Evolutionary conservation across 2,888 invertebrate genomes (phyloP), one percentile per base, ranked within the genome.

Genomic region (Acrocera orbiculus): DNA sequence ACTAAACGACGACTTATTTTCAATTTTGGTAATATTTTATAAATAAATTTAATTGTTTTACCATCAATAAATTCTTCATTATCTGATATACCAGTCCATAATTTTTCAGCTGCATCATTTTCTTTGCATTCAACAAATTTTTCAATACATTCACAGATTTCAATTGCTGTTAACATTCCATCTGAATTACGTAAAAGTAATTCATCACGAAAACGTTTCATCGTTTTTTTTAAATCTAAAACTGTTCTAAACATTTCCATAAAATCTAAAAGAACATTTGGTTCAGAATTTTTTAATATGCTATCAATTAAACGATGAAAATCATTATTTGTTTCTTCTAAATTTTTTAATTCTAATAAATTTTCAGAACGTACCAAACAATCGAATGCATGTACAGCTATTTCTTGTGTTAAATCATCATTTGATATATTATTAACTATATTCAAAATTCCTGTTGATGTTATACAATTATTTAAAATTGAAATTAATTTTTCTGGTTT

Each of bases 1-100:
- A 77, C 59, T 36, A 70, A 63, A 39, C 62, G 64, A 46, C 66
- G 68, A 45, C 76, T 76, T 32, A 62, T 61, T 47, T 67, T 68
- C 13, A 76, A 57, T 16, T 66, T 61, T 25, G 67, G 65, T 15
- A 77, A 47, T 20, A 69, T 57, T 44, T 58, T 57, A 48, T 71
- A 73, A 10, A 77, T 54, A 17, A 63, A 48, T 2, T 66, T 58
- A 37, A 77, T 62, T 48, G 73, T 72, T 8, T 53, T 54, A 36
- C 65, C 65, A 51, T 65, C 56, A 25, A 78, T 70, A 17, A 70
- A 65, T 22, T 59, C 49, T 43, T 70, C 66, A 35, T 63, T 64
- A 38, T 66, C 67, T 14, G 66, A 54, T 44, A 78, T 65, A 8
- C 73, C 75, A 37, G 69, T 61, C 77, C 77, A 78, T 24, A 77